Percentiles rank a stretch among this genome's conserved stretches.
phyloP scores from a whole-genome alignment of 2,113 vertebrate genomes.

The Salvelinus alpinus region DNA sequence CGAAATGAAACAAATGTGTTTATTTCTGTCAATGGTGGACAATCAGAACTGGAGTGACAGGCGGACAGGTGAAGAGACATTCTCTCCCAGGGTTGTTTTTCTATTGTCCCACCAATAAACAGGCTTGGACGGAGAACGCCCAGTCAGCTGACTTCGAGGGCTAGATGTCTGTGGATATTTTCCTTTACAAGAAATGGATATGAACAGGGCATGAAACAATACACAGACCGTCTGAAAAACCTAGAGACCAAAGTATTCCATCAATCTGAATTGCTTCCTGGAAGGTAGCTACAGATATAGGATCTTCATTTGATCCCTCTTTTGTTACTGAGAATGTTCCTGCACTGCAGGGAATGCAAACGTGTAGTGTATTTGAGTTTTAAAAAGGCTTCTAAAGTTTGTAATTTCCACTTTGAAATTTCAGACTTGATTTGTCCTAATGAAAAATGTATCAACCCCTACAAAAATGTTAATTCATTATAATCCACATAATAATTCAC shows the following conservation, averaged over 20 bases:
- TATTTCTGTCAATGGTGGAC: conserved; percentile 51
- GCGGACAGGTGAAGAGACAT: conserved; percentile 3
- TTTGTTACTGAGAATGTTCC: too few species aligned
- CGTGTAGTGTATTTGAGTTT: too few species aligned
- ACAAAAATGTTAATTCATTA: too few species aligned
- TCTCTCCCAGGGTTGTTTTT: conserved; percentile 49
- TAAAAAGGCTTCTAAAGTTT: too few species aligned
- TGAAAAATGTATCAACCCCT: too few species aligned
- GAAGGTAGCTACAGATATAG: neutral
- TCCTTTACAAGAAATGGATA: conserved; percentile 30
- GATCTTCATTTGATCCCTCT: too few species aligned
- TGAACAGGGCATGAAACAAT: conserved; percentile 9
- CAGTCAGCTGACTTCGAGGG: conserved; percentile 14
- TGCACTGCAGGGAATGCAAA: too few species aligned
- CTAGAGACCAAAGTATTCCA: conserved; percentile 7
- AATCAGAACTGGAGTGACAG: conserved; percentile 44
- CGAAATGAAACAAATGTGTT: conserved; percentile 59
- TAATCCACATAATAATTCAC: too few species aligned
- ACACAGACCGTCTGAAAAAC: conserved; percentile 18
- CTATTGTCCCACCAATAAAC: conserved; percentile 46
- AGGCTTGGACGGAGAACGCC: conserved; percentile 35
- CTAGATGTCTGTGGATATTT: conserved; percentile 38
- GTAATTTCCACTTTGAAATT: too few species aligned
- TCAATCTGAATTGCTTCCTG: neutral
- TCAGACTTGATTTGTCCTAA: too few species aligned